These are phyloP conservation scores for Pelosia muscerda DNA, from an alignment of 2,888 invertebrate genomes.

Conservation along the genomic window DNA sequence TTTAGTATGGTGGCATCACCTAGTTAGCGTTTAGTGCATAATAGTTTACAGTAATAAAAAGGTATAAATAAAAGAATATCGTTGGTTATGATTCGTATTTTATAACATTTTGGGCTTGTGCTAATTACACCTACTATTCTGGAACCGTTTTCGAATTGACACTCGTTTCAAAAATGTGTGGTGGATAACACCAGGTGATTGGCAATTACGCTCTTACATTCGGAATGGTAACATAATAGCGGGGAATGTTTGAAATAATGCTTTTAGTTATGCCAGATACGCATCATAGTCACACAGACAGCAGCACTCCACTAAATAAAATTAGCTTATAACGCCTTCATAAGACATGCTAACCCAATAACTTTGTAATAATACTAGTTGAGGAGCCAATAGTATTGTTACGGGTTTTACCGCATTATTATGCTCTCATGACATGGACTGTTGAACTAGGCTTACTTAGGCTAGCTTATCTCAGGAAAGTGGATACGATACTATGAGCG, in stretches of 20 bases:
- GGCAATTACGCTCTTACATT: constrained; percentile 50
- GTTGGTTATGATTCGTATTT: constrained; percentile 63
- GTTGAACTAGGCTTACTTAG: constrained; percentile 61
- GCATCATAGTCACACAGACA: constrained; percentile 77
- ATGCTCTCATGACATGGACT: constrained; percentile 56
- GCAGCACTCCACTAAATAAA: constrained; percentile 73
- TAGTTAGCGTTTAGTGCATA: constrained; percentile 82
- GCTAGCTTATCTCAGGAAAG: constrained; percentile 55
- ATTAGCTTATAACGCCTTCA: constrained; percentile 75
- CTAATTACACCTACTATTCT: constrained; percentile 76
- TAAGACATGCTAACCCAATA: constrained; percentile 63
- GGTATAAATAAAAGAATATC: constrained; percentile 49
- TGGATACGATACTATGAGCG: constrained; percentile 36
- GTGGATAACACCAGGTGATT: constrained; percentile 21
- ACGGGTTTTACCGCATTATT: constrained; percentile 49
- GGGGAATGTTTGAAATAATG: constrained; percentile 69
- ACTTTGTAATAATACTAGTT: constrained; percentile 46
- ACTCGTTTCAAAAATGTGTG: constrained; percentile 10
- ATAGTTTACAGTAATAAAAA: constrained; percentile 60
- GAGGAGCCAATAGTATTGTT: constrained; percentile 44
- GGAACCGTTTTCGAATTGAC: constrained; percentile 73
- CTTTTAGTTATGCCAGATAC: constrained; percentile 80
- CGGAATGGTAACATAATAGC: constrained; percentile 80
- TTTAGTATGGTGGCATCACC: constrained; percentile 84
- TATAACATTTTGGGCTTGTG: constrained; percentile 67